Evolutionary conservation across 2,797 vertebrate species (phyloP), one percentile per base, ranked within the genome.

Genomic region (Alauda arvensis): DNA sequence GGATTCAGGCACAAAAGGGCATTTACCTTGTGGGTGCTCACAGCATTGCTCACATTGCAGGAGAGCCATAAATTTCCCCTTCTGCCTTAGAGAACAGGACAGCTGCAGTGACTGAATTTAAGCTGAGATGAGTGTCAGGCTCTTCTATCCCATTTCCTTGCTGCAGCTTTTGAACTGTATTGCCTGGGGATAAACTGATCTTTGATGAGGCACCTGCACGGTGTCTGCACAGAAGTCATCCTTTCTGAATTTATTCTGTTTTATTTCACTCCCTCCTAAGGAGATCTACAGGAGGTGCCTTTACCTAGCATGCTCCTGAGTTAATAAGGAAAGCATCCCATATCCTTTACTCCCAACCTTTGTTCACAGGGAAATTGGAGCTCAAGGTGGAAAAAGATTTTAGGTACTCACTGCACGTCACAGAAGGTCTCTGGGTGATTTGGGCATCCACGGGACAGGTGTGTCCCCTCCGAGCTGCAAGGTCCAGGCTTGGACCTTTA

Each of bases 151-250:
- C 70, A 49, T 86, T 84, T 88, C 83, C 83, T 90, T 10, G 5
- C 80, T 66, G 37, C 29, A 34, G 85, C 14, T 6, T 85, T 71
- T 87, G 87, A 94, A 85, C 84, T 86, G 17, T 52, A 18, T 85
- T 0, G 48, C 92, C 92, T 34, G 77, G 62, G 79, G 86, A 83
- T 34, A 89, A 80, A 48, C 52, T 33, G 26, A 71, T 75, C 85
- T 72, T 82, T 89, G 84, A 86, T 57, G 85, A 90, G 69, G 88
- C 87, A 93, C 88, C 91, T 94, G 91, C 63, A 51, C 52, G 57
- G 59, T 60, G 76, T 34, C 69, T 63, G 37, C 70, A 51, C 77
- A 81, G 70, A 83, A 81, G 49, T 76, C 9, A 4, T 48, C 79
- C 68, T 79, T 61, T 45, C 85, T 70, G 75, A 84, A 74, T 68